Conservation (phyloP, 2,888 invertebrate species). For the Mayetiola destructor region DNA sequence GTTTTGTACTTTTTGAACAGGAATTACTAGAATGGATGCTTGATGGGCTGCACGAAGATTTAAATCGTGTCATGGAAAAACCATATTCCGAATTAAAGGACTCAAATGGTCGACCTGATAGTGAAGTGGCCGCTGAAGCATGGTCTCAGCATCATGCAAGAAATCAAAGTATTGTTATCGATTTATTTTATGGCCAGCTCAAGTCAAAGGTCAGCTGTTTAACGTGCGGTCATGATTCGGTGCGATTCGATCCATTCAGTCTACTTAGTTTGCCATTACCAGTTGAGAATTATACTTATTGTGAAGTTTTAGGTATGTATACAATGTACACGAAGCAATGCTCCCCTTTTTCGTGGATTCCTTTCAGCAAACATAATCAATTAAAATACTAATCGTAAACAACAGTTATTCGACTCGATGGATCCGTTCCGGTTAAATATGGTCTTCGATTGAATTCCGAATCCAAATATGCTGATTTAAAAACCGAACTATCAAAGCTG, state of each 20-base stretch:
- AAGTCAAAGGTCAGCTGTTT: slow-evolving; percentile 74
- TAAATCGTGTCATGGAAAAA: slow-evolving; percentile 61
- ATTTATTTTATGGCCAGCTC: slow-evolving; percentile 82
- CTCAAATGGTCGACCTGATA: slow-evolving; percentile 63
- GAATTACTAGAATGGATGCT: slow-evolving; percentile 82
- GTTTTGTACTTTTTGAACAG: slow-evolving; percentile 24
- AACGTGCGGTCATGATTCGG: slow-evolving; percentile 68
- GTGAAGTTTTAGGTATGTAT: slow-evolving; percentile 54
- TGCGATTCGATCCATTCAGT: slow-evolving; percentile 85
- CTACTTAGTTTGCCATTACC: slow-evolving; percentile 79
- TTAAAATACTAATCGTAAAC: not conserved
- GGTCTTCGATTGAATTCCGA: slow-evolving; percentile 72
- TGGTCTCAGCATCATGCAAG: slow-evolving; percentile 71
- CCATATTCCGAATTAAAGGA: slow-evolving; percentile 61
- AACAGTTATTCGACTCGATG: slow-evolving; percentile 64
- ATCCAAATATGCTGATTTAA: slow-evolving; percentile 61
- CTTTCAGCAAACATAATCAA: not conserved
- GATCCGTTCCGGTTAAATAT: slow-evolving; percentile 69
- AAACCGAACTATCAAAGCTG: slow-evolving; percentile 50
- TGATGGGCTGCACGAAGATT: slow-evolving; percentile 83
- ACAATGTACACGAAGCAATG: not conserved
- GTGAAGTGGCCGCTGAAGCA: slow-evolving; percentile 53
- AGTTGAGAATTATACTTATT: slow-evolving; percentile 69
- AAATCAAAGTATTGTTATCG: slow-evolving; percentile 77
- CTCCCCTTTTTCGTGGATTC: slow-evolving; percentile 14